Base-by-base conservation (phyloP, 2,888 invertebrate species). In the Troides aeacus region DNA sequence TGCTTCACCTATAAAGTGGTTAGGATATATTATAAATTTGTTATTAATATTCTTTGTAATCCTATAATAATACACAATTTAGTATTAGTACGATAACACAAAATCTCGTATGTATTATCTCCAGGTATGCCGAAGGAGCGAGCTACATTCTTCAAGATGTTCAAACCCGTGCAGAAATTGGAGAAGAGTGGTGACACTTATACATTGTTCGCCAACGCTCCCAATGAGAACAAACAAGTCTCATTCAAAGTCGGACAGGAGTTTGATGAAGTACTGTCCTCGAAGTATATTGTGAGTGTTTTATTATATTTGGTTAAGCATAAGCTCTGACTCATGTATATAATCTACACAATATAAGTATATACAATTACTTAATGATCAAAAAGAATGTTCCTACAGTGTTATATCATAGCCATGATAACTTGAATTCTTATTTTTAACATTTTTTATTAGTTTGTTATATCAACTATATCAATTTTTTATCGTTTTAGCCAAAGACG, bases 241-340 rank as follows among this genome's bases (percentile, higher is more conserved):
- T 75, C n/a, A 63, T 84, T 84, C 74, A 81, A 76, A 63, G 71
- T 77, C 42, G 84, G 84, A 4, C 79, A 78, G 5, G 70, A 74
- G 24, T 74, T 78, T 46, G 78, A 72, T 3, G 75, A 76, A 64
- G 53, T 58, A 24, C 76, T 7, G 76, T 63, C 61, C 8, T 71
- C 57, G 53, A 53, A 53, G n/a, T n/a, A 53, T n/a, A n/a, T 53
- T 53, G 53, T 53, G 53, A 53, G 53, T 53, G 6, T 53, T n/a
- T 53, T 53, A 7, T 53, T 53, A 18, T 53, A 17, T 50, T 17
- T 50, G 0, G 50, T 50, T 50, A 50, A 10, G 50, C 4, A 42
- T 17, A 50, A 50, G 15, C 50, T 50, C 4, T 3, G 12, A 17
- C 17, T 50, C n/a, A 53, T 53, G 53, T 18, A 53, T 18, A 53